Base-by-base conservation (phyloP, 2,888 invertebrate genomes). In the Philaethria dido region DNA sequence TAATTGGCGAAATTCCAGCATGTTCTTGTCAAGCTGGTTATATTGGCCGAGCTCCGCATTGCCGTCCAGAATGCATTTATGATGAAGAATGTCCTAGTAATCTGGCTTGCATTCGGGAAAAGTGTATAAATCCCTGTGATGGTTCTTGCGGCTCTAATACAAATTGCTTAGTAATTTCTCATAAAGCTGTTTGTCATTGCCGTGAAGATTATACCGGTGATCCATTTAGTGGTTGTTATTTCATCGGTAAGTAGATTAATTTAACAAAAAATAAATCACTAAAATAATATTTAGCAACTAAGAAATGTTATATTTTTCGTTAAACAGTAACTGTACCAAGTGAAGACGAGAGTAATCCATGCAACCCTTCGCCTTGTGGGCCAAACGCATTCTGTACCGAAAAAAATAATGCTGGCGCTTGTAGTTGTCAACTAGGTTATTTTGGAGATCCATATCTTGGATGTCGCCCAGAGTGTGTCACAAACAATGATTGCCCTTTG, bases 391-490 rank as follows among this genome's bases (percentile, higher is more conserved):
- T 96, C 67, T 98, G 98, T 80, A 96, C 95, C 80, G 97, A 96
- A 86, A 94, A 95, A 75, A 96, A 96, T 82, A 96, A 95, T 39
- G 97, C 96, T 18, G 97, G 97, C 60, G 96, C 97, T 18, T 98
- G 98, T 80, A 94, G 94, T 14, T 98, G 98, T 81, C 86, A 96
- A 65, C 94, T 96, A 13, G 96, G 96, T 80, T 97, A 97, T 84
- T 95, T 95, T 75, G 98, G 98, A 44, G 97, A 98, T 88, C 98
- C 98, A 0, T 97, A 97, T 80, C 94, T 95, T 1, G 96, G 96
- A 68, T 98, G 97, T 82, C 93, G 96, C 74, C 97, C 97, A 3
- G 97, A 97, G 90, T 97, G 97, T 82, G 95, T 97, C 3, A 95
- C 89, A 60, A 97, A 97, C 80, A 95, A 95, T 29, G 97, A 97